Evolutionary conservation across 1,140 invertebrate species (phyloP).

Genomic region (Papilio dardanus): DNA sequence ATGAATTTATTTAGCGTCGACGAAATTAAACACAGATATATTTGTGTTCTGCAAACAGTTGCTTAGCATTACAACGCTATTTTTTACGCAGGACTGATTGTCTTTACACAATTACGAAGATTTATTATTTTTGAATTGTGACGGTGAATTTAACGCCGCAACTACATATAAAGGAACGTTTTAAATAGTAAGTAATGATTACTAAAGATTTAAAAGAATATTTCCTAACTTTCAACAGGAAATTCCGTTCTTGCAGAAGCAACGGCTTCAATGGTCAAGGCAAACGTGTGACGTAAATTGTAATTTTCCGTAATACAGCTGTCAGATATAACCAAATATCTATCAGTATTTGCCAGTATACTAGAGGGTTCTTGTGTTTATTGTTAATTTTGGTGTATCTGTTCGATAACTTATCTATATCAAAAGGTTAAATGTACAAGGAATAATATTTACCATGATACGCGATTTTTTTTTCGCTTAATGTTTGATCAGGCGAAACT

Average conservation of each 20-base stretch:
- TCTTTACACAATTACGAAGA: no score
- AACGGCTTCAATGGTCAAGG: background rate
- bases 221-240: background rate
- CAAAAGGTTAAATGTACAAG: background rate
- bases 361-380: background rate
- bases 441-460: constrained; percentile 1
- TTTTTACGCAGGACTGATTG: constrained; percentile 27
- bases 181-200: background rate
- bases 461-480: background rate
- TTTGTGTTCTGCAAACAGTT: constrained; percentile 53
- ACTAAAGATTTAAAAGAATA: background rate
- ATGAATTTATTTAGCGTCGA: constrained; percentile 61
- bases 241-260: background rate
- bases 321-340: background rate
- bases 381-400: constrained; percentile 16
- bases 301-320: constrained; percentile 9
- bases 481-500: background rate
- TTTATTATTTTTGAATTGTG: no score
- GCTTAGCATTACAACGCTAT: constrained; percentile 37
- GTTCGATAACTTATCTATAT: constrained; percentile 10
- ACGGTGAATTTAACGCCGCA: no score
- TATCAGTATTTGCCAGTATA: background rate
- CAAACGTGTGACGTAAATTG: background rate
- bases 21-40: constrained; percentile 62
- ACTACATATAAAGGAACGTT: no score